Conservation (phyloP, 2,888 invertebrate species). For the Phengaris alcon region DNA sequence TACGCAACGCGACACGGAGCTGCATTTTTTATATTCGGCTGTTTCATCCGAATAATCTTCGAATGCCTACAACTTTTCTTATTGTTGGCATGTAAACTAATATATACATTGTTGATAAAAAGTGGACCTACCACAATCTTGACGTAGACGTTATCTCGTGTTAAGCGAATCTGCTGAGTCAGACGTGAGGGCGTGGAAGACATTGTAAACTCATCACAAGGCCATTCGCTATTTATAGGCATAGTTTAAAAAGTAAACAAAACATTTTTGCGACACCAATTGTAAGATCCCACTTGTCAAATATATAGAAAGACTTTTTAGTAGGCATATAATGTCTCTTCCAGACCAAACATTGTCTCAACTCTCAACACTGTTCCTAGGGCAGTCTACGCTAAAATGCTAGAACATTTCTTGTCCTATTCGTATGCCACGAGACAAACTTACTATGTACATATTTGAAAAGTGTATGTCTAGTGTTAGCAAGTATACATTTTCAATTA, state of each 20-base stretch:
- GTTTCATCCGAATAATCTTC: too few species aligned
- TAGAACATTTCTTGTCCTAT: neutral
- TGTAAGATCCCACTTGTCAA: neutral
- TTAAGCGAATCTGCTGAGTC: slow-evolving; percentile 19
- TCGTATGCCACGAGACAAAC: neutral
- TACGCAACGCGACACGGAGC: too few species aligned
- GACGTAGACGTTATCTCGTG: slow-evolving; percentile 18
- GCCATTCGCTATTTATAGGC: neutral
- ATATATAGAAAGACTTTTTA: neutral
- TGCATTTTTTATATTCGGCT: too few species aligned
- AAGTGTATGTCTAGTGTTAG: neutral
- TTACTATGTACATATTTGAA: neutral
- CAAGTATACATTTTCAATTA: neutral
- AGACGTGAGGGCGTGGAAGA: slow-evolving; percentile 23
- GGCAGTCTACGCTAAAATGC: neutral
- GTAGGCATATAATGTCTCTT: neutral
- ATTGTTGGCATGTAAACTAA: too few species aligned
- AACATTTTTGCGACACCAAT: neutral
- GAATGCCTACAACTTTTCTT: too few species aligned
- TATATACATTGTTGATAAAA: neutral
- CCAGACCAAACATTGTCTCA: slow-evolving; percentile 1
- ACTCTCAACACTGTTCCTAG: neutral
- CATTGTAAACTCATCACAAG: slow-evolving; percentile 17
- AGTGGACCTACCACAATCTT: slow-evolving; percentile 7
- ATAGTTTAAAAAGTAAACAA: slow-evolving; percentile 4